phyloP scores from a whole-genome alignment of 2,888 invertebrate genomes.

The Xylophagus ater region DNA sequence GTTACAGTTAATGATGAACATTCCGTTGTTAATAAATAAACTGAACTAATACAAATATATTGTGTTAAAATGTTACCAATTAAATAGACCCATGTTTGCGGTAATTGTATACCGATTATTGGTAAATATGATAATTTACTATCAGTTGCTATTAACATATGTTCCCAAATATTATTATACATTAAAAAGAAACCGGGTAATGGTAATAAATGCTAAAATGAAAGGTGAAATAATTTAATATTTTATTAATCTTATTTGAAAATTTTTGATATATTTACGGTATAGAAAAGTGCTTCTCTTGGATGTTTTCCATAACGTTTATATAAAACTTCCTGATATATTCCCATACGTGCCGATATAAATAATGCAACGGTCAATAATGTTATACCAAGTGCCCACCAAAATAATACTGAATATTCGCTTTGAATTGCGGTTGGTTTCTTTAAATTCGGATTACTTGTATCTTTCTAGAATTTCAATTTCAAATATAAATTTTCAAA shows the following conservation, averaged over 20 bases:
- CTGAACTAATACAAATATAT: slow-evolving; percentile 89
- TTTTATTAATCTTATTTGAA: slow-evolving; percentile 11
- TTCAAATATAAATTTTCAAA: too few relatives aligned
- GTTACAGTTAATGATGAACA: slow-evolving; percentile 91
- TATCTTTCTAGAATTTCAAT: slow-evolving; percentile 42
- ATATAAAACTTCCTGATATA: slow-evolving; percentile 84
- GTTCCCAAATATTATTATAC: slow-evolving; percentile 62
- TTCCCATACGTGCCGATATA: slow-evolving; percentile 89
- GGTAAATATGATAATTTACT: slow-evolving; percentile 48
- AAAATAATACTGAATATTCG: slow-evolving; percentile 39
- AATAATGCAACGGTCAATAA: slow-evolving; percentile 81
- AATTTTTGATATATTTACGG: slow-evolving; percentile 41
- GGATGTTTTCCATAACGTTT: slow-evolving; percentile 82
- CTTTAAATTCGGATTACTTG: slow-evolving; percentile 45
- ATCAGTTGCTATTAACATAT: slow-evolving; percentile 57
- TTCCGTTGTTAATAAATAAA: slow-evolving; percentile 88
- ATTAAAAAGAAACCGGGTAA: slow-evolving; percentile 81
- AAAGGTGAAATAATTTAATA: slow-evolving; percentile 19
- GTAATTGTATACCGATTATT: slow-evolving; percentile 50
- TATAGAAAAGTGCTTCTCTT: slow-evolving; percentile 74
- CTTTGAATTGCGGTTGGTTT: slow-evolving; percentile 8
- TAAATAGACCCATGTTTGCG: slow-evolving; percentile 66
- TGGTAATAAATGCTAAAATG: slow-evolving; percentile 70
- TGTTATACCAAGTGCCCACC: slow-evolving; percentile 62
- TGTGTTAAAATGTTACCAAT: slow-evolving; percentile 78